These are phyloP conservation scores for Drosophila rubida DNA, from an alignment of 2,888 invertebrate species.

Conservation along the genomic window DNA sequence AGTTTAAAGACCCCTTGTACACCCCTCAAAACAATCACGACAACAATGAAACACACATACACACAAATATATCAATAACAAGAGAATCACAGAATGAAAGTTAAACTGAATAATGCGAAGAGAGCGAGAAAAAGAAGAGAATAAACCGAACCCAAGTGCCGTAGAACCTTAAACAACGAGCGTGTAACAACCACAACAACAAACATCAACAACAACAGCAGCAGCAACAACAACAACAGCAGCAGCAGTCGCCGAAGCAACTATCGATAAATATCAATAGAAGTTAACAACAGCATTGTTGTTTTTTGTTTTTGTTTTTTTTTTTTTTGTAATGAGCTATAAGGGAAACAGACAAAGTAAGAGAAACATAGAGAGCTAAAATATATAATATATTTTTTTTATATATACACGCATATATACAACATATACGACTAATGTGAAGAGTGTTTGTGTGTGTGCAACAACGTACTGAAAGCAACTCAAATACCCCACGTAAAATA, in stretches of 20 bases:
- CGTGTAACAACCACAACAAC: slow-evolving; percentile 15
- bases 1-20: slow-evolving; percentile 11
- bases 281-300: slow-evolving; percentile 29
- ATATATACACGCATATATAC: slow-evolving; percentile 3
- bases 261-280: slow-evolving; percentile 25
- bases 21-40: slow-evolving; percentile 10
- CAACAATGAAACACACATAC: slow-evolving; percentile 25
- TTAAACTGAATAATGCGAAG: not conserved
- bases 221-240: not conserved
- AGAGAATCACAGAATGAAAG: not conserved
- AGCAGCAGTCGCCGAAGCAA: slow-evolving; percentile 1
- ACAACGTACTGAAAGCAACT: slow-evolving; percentile 40
- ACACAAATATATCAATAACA: slow-evolving; percentile 16
- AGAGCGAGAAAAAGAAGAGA: slow-evolving; percentile 11
- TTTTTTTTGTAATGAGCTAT: not conserved
- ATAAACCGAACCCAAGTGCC: slow-evolving; percentile 40
- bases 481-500: slow-evolving; percentile 46
- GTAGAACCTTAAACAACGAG: slow-evolving; percentile 49
- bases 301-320: slow-evolving; percentile 29
- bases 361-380: not conserved
- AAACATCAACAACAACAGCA: not conserved
- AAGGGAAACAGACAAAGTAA: not conserved
- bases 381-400: slow-evolving; percentile 24
- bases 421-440: slow-evolving; percentile 16
- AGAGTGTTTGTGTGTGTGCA: slow-evolving; percentile 31